Evolutionary conservation across 2,797 vertebrate genomes (phyloP).

Genomic region (Pristis pectinata): DNA sequence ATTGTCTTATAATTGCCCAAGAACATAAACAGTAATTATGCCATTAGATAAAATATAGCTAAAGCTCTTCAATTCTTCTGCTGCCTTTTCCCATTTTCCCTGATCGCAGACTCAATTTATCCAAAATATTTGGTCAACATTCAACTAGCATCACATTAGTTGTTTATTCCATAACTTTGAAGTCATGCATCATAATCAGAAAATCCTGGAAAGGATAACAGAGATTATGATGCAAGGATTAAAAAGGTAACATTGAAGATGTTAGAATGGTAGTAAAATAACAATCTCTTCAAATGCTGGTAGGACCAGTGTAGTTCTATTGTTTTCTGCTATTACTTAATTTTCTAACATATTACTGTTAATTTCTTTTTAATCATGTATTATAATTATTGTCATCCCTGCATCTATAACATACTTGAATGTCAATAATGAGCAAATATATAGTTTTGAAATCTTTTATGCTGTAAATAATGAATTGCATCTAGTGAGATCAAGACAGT

Average conservation of each 20-base stretch:
- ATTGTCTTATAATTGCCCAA: not conserved
- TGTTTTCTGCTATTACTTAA: not conserved
- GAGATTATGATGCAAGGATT: not conserved
- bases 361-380: not conserved
- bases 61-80: not conserved
- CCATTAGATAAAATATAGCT: not conserved
- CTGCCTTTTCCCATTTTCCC: too few species aligned
- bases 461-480: not conserved
- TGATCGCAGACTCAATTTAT: not conserved
- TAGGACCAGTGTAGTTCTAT: not conserved
- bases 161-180: not conserved
- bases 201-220: constrained; percentile 6
- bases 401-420: not conserved
- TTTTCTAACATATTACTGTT: not conserved
- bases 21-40: not conserved
- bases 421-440: not conserved
- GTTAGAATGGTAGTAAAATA: not conserved
- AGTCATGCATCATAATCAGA: not conserved
- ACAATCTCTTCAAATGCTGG: not conserved
- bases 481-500: not conserved
- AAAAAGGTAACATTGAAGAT: not conserved
- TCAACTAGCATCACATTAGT: not conserved
- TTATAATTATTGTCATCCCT: not conserved
- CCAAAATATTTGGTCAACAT: not conserved
- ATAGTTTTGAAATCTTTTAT: not conserved